Conservation (phyloP, 2,888 invertebrate genomes). For the Argyra leucocephala region DNA sequence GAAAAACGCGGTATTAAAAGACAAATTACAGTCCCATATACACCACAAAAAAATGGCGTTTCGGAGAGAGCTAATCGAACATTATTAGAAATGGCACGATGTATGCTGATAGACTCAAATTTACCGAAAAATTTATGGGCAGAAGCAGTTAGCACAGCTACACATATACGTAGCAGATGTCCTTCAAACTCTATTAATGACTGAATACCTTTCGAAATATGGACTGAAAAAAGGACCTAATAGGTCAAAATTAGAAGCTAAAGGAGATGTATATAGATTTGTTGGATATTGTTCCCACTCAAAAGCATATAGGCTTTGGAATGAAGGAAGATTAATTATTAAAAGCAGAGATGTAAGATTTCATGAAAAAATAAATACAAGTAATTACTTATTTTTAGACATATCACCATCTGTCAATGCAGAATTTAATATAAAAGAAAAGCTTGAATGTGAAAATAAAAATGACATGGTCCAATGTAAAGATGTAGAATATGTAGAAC, state of each 20-base stretch:
- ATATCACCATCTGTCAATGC: not conserved
- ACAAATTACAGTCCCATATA: conserved; percentile 20
- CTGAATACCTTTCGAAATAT: not conserved
- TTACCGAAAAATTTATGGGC: not conserved
- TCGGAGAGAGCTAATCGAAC: conserved; percentile 23
- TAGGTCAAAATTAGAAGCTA: conserved; percentile 4
- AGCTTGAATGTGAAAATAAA: too few relatives aligned
- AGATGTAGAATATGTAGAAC: too few relatives aligned
- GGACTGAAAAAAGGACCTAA: not conserved
- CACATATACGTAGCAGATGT: not conserved
- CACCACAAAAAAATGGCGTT: conserved; percentile 23
- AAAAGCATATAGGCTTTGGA: conserved; percentile 8
- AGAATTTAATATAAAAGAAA: too few relatives aligned
- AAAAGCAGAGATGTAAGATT: conserved; percentile 13
- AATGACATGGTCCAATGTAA: too few relatives aligned
- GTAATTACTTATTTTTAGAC: conserved; percentile 9
- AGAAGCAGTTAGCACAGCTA: not conserved
- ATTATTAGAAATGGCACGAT: conserved; percentile 28
- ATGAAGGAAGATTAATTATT: not conserved
- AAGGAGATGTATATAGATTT: conserved; percentile 10
- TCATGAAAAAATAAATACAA: conserved; percentile 4
- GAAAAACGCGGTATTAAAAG: conserved; percentile 20
- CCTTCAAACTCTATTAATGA: not conserved
- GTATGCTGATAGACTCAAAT: conserved; percentile 25
- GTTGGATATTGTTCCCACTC: conserved; percentile 12